Evolutionary conservation across 2,888 invertebrate genomes (phyloP), one percentile per base, ranked within the genome.

Genomic region (Polyploca ridens): DNA sequence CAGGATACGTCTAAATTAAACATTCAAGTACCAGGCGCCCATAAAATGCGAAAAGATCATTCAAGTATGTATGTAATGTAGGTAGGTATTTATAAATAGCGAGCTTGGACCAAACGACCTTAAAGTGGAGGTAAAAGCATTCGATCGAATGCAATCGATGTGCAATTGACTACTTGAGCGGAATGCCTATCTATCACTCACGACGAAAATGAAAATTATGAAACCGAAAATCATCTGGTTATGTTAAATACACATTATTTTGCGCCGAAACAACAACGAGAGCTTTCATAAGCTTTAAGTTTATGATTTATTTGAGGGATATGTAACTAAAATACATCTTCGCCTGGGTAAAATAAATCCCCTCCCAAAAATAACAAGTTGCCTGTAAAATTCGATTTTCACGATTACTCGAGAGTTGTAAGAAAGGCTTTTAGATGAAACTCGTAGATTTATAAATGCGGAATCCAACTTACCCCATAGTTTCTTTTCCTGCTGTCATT

Each of bases 401-500:
- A 67, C 63, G 67, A 65, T 71, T 72, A 70, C 35, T 54, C 65
- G 58, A 33, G 7, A 33, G 64, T 67, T 65, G 67, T 68, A 33
- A 49, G 16, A 14, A 35, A 35, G 58, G 44, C 62, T 64, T 41
- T 38, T 10, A 63, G 38, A 46, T 66, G n/a, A 63, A 76, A 67
- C 68, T 70, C 67, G 74, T 76, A 46, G 58, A 57, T 11, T 10
- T 67, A 64, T 66, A 54, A 71, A 64, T 65, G 33, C 33, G 19
- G 46, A 74, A 76, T 67, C 65, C 62, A 82, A 95, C 95, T 95
- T 90, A 97, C 97, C 97, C 97, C 97, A 97, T 97, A 80, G 96
- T 96, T 94, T 97, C 96, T 94, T 96, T 97, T 94, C 96, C 97
- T 90, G 96, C 96, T 95, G 96, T 96, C 97, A 97, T 97, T 95